phyloP scores from a whole-genome alignment of 2,113 vertebrate species.

The Onychostruthus taczanowskii region DNA sequence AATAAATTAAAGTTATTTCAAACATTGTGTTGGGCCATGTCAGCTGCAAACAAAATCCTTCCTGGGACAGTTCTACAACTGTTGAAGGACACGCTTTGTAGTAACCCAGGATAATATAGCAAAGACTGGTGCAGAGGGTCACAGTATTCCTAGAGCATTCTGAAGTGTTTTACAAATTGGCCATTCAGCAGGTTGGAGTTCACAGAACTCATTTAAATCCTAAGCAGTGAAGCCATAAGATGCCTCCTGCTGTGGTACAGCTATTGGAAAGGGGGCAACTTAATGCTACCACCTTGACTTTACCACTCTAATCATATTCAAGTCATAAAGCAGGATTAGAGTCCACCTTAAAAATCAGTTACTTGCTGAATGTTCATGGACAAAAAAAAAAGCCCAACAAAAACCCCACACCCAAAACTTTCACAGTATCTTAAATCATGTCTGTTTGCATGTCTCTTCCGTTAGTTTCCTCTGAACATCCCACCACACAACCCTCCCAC shows the following conservation, averaged over 20 bases:
- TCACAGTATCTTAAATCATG: constrained; percentile 41
- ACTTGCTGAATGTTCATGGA: background rate
- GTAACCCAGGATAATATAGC: background rate
- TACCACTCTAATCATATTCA: background rate
- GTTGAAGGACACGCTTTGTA: background rate
- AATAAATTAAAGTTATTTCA: background rate
- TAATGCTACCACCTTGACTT: background rate
- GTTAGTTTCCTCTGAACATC: constrained; percentile 63
- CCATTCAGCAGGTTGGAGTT: background rate
- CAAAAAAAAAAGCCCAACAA: background rate
- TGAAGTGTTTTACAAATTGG: background rate
- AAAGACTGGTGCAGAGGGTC: background rate
- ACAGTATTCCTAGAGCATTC: background rate
- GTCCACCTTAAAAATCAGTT: constrained; percentile 8
- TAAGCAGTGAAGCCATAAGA: background rate
- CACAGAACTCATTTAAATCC: background rate
- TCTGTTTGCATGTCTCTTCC: constrained; percentile 52
- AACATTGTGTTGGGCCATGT: background rate
- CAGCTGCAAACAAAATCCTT: background rate
- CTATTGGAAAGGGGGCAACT: background rate
- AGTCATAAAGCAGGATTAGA: background rate
- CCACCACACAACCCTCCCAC: constrained; percentile 51
- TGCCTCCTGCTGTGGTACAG: background rate
- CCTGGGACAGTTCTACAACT: background rate
- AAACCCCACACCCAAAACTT: background rate